Conservation (phyloP, 1,140 invertebrate species). For the Drosophila asahinai region DNA sequence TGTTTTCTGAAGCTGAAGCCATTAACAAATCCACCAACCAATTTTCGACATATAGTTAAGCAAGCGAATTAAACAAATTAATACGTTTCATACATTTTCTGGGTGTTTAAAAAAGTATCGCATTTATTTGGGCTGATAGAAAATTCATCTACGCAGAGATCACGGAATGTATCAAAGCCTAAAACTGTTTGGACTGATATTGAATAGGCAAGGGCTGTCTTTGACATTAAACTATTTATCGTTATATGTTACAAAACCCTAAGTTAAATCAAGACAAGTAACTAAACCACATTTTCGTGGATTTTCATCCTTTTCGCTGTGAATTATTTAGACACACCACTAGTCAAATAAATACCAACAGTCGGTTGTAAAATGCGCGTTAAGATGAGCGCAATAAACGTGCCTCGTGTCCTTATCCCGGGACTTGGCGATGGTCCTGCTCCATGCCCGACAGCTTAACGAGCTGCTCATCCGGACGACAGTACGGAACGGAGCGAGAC, state of each 20-base stretch:
- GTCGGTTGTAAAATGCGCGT: constrained; percentile 70
- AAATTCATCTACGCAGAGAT: not conserved
- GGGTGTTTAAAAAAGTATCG: too few species aligned
- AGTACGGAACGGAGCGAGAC: constrained; percentile 24
- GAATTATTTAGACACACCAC: constrained; percentile 30
- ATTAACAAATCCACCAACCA: too few species aligned
- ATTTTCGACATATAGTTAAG: too few species aligned
- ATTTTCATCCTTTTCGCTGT: constrained; percentile 7
- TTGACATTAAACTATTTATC: not conserved
- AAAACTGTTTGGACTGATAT: not conserved
- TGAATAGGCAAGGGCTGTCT: not conserved
- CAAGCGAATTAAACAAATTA: too few species aligned
- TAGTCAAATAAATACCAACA: constrained; percentile 61
- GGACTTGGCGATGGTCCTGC: constrained; percentile 11
- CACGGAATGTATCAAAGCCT: too few species aligned
- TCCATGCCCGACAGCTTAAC: constrained; percentile 67
- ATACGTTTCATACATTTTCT: too few species aligned
- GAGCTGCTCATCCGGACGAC: constrained; percentile 72
- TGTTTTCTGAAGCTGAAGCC: too few species aligned
- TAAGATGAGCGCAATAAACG: constrained; percentile 75
- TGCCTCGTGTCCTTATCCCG: constrained; percentile 36
- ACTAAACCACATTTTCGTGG: constrained; percentile 1
- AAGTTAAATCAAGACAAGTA: not conserved
- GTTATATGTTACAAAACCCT: not conserved
- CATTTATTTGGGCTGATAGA: too few species aligned